A percentile compares a stretch with the other conserved stretches of the same genome.
Evolutionary conservation across 1,140 invertebrate species (phyloP).

Genomic region (Bombyx mandarina): DNA sequence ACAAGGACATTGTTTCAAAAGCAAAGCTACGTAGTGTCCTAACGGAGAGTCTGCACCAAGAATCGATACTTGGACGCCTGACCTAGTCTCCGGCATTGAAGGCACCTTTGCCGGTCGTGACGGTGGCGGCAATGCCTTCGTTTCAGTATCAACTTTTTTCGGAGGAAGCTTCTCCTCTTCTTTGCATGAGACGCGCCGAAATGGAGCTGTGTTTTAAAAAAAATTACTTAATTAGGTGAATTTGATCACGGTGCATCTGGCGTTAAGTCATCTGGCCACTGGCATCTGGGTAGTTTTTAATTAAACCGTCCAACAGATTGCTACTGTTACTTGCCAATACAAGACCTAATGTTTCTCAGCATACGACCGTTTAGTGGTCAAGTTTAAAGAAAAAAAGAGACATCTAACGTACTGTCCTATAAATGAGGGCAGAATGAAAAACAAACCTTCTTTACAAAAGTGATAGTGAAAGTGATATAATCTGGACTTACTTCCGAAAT

Average conservation of each 20-base stretch:
- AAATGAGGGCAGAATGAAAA: constrained; percentile 10
- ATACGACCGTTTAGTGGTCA: too few relatives aligned
- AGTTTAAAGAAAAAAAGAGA: too few relatives aligned
- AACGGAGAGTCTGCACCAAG: constrained; percentile 49
- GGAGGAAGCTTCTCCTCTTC: constrained; percentile 18
- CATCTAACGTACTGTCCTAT: too few relatives aligned
- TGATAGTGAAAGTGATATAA: not conserved
- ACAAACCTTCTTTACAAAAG: constrained; percentile 4
- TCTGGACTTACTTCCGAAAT: constrained; percentile 50
- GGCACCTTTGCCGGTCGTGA: constrained; percentile 11
- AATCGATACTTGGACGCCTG: constrained; percentile 49
- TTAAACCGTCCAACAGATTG: too few relatives aligned
- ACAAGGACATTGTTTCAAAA: constrained; percentile 52
- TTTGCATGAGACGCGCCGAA: constrained; percentile 35
- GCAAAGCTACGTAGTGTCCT: constrained; percentile 43
- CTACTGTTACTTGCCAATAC: too few relatives aligned
- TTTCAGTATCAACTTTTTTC: constrained; percentile 5
- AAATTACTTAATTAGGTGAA: too few relatives aligned
- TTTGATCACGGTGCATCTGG: too few relatives aligned
- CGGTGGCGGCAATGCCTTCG: constrained; percentile 35
- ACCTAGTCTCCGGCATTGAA: constrained; percentile 28
- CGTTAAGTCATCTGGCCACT: too few relatives aligned
- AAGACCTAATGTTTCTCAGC: too few relatives aligned
- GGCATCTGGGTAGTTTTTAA: too few relatives aligned
- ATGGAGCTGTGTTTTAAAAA: constrained; percentile 31